Evolutionary conservation across 2,797 vertebrate species (phyloP), one percentile per base, ranked within the genome.

Genomic region (Falco cherrug): DNA sequence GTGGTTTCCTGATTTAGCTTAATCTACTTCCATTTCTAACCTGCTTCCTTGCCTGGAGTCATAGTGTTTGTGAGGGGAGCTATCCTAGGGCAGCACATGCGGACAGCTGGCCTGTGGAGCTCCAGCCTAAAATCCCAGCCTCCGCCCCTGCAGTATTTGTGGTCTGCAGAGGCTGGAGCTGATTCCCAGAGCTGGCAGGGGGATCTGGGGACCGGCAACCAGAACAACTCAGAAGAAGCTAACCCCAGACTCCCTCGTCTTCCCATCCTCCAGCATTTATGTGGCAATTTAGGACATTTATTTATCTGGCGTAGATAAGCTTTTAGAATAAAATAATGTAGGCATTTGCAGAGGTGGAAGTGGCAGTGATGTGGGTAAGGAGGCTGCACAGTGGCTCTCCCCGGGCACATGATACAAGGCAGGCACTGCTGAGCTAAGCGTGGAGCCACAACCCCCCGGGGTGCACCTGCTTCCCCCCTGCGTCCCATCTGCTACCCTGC

Each of bases 401-500:
- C 48, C 0, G 0, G 37, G 26, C 11, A 5, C 2, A 11, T 10
- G 26, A 31, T 16, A 21, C 2, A 0, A 48, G 64, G 31, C 48
- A 51, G 35, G 12, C 13, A 14, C 50, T 18, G 19, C 2, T 22
- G 82, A 31, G 13, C 53, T 39, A 17, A 47, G 31, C 12, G 3
- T 0, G 48, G 71, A 28, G 5, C 45, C 53, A 19, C 26, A 81
- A 16, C 20, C 43, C 16, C 56, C 48, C 0, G 1, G 31, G 22
- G 4, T 24, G 25, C n/a, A 31, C 47, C 43, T 33, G 20, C 83
- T 25, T 6, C 31, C 48, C 24, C 71, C 33, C 43, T 0, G 1
- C 5, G 16, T 45, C 78, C 84, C 25, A 0, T 41, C 63, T 35
- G 37, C 57, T 76, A n/a, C 35, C 31, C 28, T 5, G 45, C 39